A percentile compares a stretch with the other conserved stretches of the same genome.
Conservation (phyloP, 1,140 invertebrate species). For the Dryas iulia region DNA sequence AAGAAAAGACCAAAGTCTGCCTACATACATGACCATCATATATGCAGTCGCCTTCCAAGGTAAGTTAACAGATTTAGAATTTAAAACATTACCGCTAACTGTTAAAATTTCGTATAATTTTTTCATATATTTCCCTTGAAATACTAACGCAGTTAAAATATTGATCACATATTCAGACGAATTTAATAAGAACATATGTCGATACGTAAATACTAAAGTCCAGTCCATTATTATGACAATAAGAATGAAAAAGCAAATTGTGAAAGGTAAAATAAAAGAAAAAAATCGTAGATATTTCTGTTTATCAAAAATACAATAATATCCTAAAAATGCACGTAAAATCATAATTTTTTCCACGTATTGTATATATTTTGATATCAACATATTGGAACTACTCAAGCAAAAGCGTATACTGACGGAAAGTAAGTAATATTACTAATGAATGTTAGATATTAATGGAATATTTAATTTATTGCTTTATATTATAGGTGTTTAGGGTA, state of each 20-base stretch:
- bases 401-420: background rate
- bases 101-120: background rate
- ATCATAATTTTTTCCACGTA: background rate
- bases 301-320: background rate
- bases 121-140: background rate
- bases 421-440: background rate
- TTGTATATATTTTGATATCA: background rate
- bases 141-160: background rate
- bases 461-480: background rate
- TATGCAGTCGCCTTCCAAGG: background rate
- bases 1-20: background rate
- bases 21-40: background rate
- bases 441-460: background rate
- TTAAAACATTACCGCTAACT: background rate
- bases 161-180: background rate
- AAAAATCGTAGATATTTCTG: background rate
- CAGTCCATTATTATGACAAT: background rate
- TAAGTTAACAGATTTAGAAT: background rate
- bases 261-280: background rate
- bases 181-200: background rate
- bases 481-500: background rate
- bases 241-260: background rate
- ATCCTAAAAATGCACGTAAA: background rate
- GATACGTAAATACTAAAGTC: background rate
- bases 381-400: background rate